Conservation (phyloP, 2,797 vertebrate species). For the Tauraco hartlaubi region DNA sequence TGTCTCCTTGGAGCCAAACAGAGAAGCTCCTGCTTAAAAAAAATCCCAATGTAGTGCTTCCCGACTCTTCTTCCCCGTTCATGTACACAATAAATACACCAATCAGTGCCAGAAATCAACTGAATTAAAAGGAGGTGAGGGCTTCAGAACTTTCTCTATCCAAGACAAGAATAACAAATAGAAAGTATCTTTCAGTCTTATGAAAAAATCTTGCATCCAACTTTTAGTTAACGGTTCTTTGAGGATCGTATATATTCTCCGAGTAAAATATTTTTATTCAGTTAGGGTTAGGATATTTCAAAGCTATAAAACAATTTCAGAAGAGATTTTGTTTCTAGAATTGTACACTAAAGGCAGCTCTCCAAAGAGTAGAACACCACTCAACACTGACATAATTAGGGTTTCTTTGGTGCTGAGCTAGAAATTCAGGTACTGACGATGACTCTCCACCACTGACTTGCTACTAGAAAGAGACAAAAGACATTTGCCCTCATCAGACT, state of each 20-base stretch:
- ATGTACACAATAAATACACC: not conserved
- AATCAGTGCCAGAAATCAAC: not conserved
- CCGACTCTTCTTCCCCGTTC: not conserved
- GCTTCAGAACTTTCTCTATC: not conserved
- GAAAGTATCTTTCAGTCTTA: not conserved
- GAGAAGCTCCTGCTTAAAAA: not conserved
- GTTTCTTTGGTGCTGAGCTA: not conserved
- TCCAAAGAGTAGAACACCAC: not conserved
- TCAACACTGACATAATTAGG: not conserved
- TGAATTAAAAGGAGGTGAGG: not conserved
- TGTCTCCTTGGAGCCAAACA: not conserved
- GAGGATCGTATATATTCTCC: not conserved
- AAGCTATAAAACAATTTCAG: not conserved
- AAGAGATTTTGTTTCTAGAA: not conserved
- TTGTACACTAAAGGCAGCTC: not conserved
- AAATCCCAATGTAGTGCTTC: not conserved
- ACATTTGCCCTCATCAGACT: not conserved
- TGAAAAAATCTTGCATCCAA: not conserved
- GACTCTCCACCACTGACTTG: not conserved
- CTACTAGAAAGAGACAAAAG: not conserved
- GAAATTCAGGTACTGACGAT: not conserved
- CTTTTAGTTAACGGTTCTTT: not conserved
- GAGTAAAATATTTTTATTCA: not conserved
- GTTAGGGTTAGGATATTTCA: not conserved
- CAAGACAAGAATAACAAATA: not conserved